Conservation (phyloP, 2,113 vertebrate species). For the Leuciscus idus region DNA sequence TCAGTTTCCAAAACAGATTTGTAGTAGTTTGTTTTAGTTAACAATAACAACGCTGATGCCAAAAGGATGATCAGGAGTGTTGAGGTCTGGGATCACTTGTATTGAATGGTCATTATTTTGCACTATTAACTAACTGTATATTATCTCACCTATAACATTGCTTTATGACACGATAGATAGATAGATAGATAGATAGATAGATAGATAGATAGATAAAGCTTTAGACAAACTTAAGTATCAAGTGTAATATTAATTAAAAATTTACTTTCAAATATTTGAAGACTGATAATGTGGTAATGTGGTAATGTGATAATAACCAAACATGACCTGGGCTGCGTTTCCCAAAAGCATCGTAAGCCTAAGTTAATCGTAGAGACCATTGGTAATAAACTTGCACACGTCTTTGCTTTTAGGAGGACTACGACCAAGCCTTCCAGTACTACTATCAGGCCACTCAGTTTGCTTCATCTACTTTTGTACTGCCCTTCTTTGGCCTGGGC, state of each 20-base stretch:
- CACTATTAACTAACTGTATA: too few species aligned
- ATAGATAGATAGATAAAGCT: too few species aligned
- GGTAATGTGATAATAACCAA: too few species aligned
- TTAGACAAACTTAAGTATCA: neutral
- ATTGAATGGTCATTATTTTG: too few species aligned
- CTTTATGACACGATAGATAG: too few species aligned
- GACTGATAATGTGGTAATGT: neutral
- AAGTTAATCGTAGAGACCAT: too few species aligned
- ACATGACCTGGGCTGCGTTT: neutral
- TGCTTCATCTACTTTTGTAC: slow-evolving; percentile 94
- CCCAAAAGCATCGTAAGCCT: too few species aligned
- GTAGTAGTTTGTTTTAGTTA: neutral
- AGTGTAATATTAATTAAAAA: neutral
- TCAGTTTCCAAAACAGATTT: neutral
- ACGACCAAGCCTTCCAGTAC: slow-evolving; percentile 99
- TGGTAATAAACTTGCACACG: neutral
- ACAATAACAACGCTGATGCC: neutral
- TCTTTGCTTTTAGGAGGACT: slow-evolving; percentile 85
- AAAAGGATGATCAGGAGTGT: neutral
- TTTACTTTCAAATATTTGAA: neutral
- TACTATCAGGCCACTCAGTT: slow-evolving; percentile 99
- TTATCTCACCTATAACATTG: too few species aligned
- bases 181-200: too few species aligned
- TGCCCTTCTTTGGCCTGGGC: slow-evolving; percentile 97
- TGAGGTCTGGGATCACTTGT: too few species aligned